phyloP scores from a whole-genome alignment of 2,797 vertebrate species.

The Rhyacichthys aspro region DNA sequence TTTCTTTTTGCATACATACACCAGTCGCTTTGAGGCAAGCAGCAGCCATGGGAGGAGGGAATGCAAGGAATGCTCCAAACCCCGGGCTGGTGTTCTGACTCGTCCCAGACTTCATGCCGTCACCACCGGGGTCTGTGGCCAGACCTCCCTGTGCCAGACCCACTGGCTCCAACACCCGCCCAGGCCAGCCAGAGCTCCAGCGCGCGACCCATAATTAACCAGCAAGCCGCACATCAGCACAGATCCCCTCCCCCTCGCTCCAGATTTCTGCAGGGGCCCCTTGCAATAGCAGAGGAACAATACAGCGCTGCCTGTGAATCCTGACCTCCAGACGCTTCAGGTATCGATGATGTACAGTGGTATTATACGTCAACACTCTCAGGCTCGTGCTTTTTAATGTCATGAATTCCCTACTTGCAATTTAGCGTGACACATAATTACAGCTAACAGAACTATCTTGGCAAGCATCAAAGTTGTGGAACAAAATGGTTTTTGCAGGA shows the following conservation, averaged over 20 bases:
- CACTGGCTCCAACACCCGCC: constrained; percentile 87
- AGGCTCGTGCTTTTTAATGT: constrained; percentile 29
- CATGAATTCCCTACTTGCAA: constrained; percentile 35
- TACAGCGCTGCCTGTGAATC: constrained; percentile 25
- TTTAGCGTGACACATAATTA: constrained; percentile 54
- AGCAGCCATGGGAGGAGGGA: constrained; percentile 78
- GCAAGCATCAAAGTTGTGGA: constrained; percentile 52
- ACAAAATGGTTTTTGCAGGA: constrained; percentile 50
- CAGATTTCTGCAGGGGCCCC: constrained; percentile 58
- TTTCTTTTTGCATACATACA: constrained; percentile 35
- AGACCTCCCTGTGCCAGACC: constrained; percentile 89
- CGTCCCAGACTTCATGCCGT: constrained; percentile 89
- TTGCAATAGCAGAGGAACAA: constrained; percentile 52
- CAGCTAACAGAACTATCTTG: constrained; percentile 36
- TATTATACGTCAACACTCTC: constrained; percentile 27
- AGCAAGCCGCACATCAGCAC: constrained; percentile 74
- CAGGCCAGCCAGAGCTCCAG: constrained; percentile 84
- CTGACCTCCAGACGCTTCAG: constrained; percentile 32
- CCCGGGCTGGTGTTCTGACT: constrained; percentile 86
- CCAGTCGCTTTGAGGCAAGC: constrained; percentile 55
- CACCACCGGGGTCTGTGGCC: constrained; percentile 87
- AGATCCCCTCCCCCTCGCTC: constrained; percentile 59
- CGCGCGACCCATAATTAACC: constrained; percentile 86
- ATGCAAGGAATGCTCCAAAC: constrained; percentile 85
- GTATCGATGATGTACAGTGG: constrained; percentile 20